Evolutionary conservation across 1,140 invertebrate species (phyloP).

Genomic region (Penaeus vannamei): DNA sequence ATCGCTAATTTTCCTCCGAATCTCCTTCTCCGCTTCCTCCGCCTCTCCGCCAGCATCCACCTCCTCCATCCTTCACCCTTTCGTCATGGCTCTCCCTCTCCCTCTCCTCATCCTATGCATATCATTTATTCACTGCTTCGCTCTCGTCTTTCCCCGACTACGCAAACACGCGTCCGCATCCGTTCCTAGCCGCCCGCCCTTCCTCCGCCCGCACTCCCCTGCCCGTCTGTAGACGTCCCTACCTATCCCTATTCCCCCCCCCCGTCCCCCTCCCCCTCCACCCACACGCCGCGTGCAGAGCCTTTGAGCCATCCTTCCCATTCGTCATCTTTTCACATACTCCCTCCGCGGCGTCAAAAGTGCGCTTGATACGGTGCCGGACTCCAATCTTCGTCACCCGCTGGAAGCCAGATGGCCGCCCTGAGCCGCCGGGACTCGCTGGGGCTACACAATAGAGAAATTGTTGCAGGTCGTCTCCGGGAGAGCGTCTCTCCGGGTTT

Average conservation of each 20-base stretch:
- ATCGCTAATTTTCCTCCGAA: not conserved
- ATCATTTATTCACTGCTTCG: not conserved
- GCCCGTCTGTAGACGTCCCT: not conserved
- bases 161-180: not conserved
- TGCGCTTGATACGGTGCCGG: slow-evolving; percentile 46
- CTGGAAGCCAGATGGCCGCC: slow-evolving; percentile 10
- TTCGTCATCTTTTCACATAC: slow-evolving; percentile 54
- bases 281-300: slow-evolving; percentile 13
- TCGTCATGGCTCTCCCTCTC: not conserved
- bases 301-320: slow-evolving; percentile 41
- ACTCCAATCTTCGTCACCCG: slow-evolving; percentile 6
- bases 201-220: not conserved
- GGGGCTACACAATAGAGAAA: too few relatives aligned
- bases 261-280: not conserved
- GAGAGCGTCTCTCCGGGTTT: too few relatives aligned
- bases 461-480: too few relatives aligned
- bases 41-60: not conserved
- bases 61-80: not conserved
- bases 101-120: not conserved
- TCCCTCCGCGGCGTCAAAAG: slow-evolving; percentile 36
- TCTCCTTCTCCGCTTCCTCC: not conserved
- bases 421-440: not conserved
- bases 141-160: not conserved
- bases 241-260: not conserved
- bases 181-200: not conserved